phyloP scores from a whole-genome alignment of 64 coral and sea anemone species.

The Anthopleura sola region DNA sequence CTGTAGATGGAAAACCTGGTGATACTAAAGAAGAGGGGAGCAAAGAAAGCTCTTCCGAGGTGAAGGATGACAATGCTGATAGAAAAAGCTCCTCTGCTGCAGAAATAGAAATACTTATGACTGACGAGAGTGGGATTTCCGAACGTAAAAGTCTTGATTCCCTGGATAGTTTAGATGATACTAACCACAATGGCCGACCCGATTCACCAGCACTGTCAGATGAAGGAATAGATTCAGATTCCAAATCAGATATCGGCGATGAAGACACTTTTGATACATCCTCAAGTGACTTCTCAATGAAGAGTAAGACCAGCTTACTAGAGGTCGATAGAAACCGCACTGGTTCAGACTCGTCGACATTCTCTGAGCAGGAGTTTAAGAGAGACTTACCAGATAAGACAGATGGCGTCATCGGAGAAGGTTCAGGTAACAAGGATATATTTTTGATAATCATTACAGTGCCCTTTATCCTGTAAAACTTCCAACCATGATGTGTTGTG shows the following conservation, averaged over 20 bases:
- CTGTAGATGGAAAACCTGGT: neutral
- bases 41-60: neutral
- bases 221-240: conserved; percentile 77
- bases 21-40: neutral
- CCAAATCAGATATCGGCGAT: conserved; percentile 59
- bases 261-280: conserved; percentile 48
- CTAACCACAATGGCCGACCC: neutral
- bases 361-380: conserved; percentile 82
- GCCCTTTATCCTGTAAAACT: too few relatives aligned
- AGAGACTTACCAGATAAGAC: neutral
- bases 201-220: conserved; percentile 44
- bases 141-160: conserved; percentile 76
- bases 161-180: conserved; percentile 1
- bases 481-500: too few relatives aligned
- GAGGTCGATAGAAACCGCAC: conserved; percentile 50
- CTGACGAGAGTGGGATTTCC: conserved; percentile 38
- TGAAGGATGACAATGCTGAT: neutral
- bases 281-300: neutral
- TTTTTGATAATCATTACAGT: neutral
- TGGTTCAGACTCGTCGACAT: conserved; percentile 77
- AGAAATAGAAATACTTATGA: conserved; percentile 69
- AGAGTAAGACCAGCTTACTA: conserved; percentile 41
- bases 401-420: neutral
- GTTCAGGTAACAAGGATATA: neutral
- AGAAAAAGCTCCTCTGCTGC: conserved; percentile 13